Evolutionary conservation across 1,140 invertebrate genomes (phyloP).

Genomic region (Zaprionus capensis): DNA sequence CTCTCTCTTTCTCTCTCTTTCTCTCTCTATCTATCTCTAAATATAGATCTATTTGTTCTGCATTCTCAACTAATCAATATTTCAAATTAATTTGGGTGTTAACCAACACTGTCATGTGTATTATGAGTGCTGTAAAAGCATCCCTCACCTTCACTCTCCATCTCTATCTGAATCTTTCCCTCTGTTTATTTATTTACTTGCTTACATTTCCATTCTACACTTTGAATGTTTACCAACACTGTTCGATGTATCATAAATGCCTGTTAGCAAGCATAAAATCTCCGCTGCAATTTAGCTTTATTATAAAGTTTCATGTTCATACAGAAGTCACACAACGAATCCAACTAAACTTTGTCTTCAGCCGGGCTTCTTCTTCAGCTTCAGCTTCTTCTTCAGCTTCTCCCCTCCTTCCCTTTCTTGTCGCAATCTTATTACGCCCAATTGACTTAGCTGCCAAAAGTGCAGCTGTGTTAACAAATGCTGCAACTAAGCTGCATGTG

Average conservation of each 20-base stretch:
- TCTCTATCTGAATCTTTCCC: not conserved
- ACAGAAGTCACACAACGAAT: not conserved
- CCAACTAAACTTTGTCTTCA: not conserved
- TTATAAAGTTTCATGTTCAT: not conserved
- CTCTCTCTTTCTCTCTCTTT: too few relatives aligned
- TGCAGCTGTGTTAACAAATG: conserved; percentile 12
- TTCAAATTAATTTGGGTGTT: not conserved
- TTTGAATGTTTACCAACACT: not conserved
- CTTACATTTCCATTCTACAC: not conserved
- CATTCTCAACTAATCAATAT: too few relatives aligned
- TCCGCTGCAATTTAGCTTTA: not conserved
- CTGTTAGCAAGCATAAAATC: not conserved
- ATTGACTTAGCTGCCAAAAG: conserved; percentile 18
- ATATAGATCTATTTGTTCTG: too few relatives aligned
- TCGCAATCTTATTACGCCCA: conserved; percentile 22
- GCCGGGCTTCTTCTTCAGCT: not conserved
- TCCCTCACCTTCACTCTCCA: not conserved
- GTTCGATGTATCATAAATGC: not conserved
- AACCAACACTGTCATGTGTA: not conserved
- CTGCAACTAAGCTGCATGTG: conserved; percentile 3
- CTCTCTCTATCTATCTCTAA: too few relatives aligned
- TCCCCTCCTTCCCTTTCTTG: not conserved
- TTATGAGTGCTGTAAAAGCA: not conserved
- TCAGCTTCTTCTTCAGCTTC: not conserved
- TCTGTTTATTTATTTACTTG: not conserved